A percentile compares a stretch with the other conserved stretches of the same genome.
Conservation (phyloP, 2,113 vertebrate genomes). For the Sturnira hondurensis region DNA sequence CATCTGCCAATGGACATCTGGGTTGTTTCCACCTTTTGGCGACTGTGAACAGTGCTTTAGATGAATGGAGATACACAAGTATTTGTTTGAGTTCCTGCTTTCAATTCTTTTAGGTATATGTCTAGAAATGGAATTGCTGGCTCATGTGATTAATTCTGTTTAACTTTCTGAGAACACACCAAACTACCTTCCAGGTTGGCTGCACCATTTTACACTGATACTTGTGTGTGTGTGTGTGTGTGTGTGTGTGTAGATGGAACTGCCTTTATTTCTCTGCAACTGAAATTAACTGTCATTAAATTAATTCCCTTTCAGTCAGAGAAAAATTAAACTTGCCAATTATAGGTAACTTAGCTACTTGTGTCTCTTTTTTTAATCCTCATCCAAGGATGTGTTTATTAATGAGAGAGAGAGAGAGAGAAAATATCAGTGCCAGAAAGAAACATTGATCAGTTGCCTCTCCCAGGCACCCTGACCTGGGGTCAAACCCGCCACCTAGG, state of each 20-base stretch:
- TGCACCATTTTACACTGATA: background rate
- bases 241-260: background rate
- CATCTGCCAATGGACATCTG: background rate
- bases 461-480: too few relatives aligned
- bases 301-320: background rate
- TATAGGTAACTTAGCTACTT: background rate
- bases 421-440: too few relatives aligned
- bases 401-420: too few relatives aligned
- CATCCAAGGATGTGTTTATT: too few relatives aligned
- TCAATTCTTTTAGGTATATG: background rate
- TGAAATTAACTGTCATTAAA: background rate
- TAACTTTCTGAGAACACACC: background rate
- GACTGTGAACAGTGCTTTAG: background rate
- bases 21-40: background rate
- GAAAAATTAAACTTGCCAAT: background rate
- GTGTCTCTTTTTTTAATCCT: background rate
- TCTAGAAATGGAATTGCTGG: background rate
- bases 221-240: background rate
- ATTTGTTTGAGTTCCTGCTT: background rate
- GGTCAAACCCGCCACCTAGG: too few relatives aligned
- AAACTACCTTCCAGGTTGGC: background rate
- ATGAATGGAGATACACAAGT: background rate
- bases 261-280: background rate
- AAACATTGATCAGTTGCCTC: too few relatives aligned
- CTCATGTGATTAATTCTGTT: background rate